Base-by-base conservation (phyloP, 2,888 invertebrate species). In the Entomobrya proxima region DNA sequence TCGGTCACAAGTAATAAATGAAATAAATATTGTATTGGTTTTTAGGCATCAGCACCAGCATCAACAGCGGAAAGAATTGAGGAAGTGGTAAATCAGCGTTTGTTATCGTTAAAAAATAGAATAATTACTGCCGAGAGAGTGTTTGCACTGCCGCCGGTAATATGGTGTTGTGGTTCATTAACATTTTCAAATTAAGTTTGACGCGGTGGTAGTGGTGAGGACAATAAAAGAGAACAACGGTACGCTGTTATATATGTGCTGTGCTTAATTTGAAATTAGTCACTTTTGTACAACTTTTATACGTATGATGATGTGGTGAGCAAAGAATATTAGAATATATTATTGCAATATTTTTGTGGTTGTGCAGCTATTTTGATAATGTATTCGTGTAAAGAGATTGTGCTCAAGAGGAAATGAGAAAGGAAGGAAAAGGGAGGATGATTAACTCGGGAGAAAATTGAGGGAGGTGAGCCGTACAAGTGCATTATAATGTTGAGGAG, bases 21-120 rank as follows among this genome's bases (percentile, higher is more conserved):
- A 4, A n/a, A 47, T 30, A 69, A n/a, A 27, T 24, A 44, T 27
- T 61, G 7, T 21, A 27, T 72, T 2, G 44, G 47, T 47, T 47
- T 27, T 47, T 47, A 47, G 47, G 32, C 24, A n/a, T n/a, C n/a
- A n/a, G n/a, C n/a, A n/a, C n/a, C n/a, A n/a, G n/a, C n/a, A n/a
- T n/a, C n/a, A n/a, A n/a, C n/a, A n/a, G n/a, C n/a, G n/a, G 47
- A 47, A 72, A 27, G 47, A 72, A 44, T 44, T 24, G 47, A 72
- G 72, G 72, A 72, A 72, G 50, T 72, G 50, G 72, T 47, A 47
- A 69, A 27, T 44, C 27, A 61, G 21, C 37, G n/a, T 24, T 55
- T 55, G n/a, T 52, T 75, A 24, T 52, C 50, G 40, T 75, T 72
- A 47, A 72, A 72, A 18, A 74, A 35, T n/a, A n/a, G 35, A 75